Conservation (phyloP, 2,113 vertebrate genomes). For the Tursiops truncatus region DNA sequence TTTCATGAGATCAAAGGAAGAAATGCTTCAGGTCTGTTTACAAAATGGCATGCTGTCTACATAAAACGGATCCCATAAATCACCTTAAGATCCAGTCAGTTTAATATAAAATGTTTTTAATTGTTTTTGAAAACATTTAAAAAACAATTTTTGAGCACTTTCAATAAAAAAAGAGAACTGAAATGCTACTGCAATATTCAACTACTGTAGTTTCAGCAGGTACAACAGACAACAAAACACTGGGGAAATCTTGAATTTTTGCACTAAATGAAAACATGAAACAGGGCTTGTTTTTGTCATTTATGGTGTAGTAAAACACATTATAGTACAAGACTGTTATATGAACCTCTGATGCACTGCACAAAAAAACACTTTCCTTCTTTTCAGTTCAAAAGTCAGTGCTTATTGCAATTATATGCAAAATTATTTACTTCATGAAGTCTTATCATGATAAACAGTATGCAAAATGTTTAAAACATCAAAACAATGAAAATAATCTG, state of each 20-base stretch:
- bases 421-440: slow-evolving; percentile 89
- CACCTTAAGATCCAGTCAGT: slow-evolving; percentile 67
- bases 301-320: slow-evolving; percentile 90
- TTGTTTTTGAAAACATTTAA: slow-evolving; percentile 98
- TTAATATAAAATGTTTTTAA: slow-evolving; percentile 97
- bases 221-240: slow-evolving; percentile 93
- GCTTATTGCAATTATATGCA: slow-evolving; percentile 93
- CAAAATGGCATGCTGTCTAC: background rate
- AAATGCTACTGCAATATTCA: slow-evolving; percentile 97
- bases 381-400: slow-evolving; percentile 91
- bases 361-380: slow-evolving; percentile 89
- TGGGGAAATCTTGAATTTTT: slow-evolving; percentile 87
- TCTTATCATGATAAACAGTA: slow-evolving; percentile 91
- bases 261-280: slow-evolving; percentile 91
- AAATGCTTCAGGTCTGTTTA: background rate
- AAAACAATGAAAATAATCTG: slow-evolving; percentile 87
- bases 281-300: slow-evolving; percentile 84
- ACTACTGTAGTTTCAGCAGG: slow-evolving; percentile 97
- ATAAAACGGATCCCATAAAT: slow-evolving; percentile 46
- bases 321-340: slow-evolving; percentile 89
- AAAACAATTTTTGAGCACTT: slow-evolving; percentile 96
- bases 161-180: slow-evolving; percentile 93
- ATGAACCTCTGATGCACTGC: slow-evolving; percentile 92
- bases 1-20: background rate
- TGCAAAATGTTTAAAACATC: slow-evolving; percentile 88